Base-by-base conservation (phyloP, 2,113 vertebrate genomes). In the Macquaria australasica region DNA sequence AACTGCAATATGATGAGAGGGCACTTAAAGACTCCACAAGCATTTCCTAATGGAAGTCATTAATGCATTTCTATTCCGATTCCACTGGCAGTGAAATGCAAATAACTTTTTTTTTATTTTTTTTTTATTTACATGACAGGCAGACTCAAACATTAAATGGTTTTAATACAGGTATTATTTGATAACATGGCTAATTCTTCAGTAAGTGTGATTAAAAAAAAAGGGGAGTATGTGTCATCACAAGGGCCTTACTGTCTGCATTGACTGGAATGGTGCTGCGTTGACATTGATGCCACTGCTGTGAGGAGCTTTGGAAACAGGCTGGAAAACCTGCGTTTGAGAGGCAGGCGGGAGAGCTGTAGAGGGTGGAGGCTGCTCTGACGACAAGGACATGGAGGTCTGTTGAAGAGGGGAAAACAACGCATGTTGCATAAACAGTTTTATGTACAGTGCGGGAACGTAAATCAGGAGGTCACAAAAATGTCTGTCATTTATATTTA, bases 231-330 rank as follows among this genome's bases (percentile, higher is more conserved):
- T 25, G 25, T 59, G 48, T 68, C 14, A 53, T 73, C 25, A 67
- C 51, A 75, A n/a, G 5, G 21, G 48, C 77, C 96, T 96, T 94
- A 99, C 98, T 92, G 98, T 99, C 83, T 99, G 98, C 98, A 99
- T 99, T 93, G 98, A 99, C 14, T 99, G 98, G 98, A 99, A 99
- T 96, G 98, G 98, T 94, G 98, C 98, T 84, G 98, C 98, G 50
- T 99, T 99, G 89, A 99, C 98, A 77, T 99, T 99, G 95, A 99
- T 99, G 86, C 98, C 98, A 5, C 97, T 96, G 95, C 97, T 98
- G 89, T 98, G 98, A 89, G 98, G 96, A 88, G 97, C 95, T 95
- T 99, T 99, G 92, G 98, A 95, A 84, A 96, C 97, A 82, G 97
- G 94, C 94, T 97, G 98, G 95, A 99, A 99, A 81, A 97, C 98